Percentiles rank a stretch among this genome's conserved stretches.
Conservation (phyloP, 2,888 invertebrate species). For the Drosophila maculinotata region DNA sequence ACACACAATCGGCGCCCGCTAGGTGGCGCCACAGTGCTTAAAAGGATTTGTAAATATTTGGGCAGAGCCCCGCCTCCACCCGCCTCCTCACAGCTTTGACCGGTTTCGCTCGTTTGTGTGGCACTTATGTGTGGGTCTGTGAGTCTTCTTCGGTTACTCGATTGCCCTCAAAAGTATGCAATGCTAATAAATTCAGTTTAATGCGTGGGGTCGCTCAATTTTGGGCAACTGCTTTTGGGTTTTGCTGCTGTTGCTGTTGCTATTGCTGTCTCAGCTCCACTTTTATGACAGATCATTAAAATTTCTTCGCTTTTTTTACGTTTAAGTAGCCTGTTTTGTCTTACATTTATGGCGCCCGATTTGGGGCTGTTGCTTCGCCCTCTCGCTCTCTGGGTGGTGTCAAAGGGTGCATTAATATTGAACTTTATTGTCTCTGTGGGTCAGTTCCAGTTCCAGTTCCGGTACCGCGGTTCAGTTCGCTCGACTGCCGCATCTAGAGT, state of each 20-base stretch:
- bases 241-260: constrained; percentile 11
- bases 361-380: constrained; percentile 42
- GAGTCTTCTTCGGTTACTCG: constrained; percentile 63
- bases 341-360: constrained; percentile 72
- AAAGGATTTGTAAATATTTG: constrained; percentile 67
- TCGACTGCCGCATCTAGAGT: constrained; percentile 42
- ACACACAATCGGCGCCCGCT: constrained; percentile 50
- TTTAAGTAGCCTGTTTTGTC: constrained; percentile 77
- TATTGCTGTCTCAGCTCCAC: constrained; percentile 34
- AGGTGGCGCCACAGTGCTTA: constrained; percentile 74
- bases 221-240: constrained; percentile 13
- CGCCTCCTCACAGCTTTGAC: constrained; percentile 40
- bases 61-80: not conserved
- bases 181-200: constrained; percentile 78
- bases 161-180: constrained; percentile 79
- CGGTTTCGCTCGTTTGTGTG: constrained; percentile 1
- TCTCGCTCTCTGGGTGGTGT: constrained; percentile 40
- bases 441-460: constrained; percentile 51
- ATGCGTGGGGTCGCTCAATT: constrained; percentile 42
- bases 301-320: constrained; percentile 46
- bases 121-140: constrained; percentile 12
- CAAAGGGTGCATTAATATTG: constrained; percentile 80
- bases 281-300: constrained; percentile 81
- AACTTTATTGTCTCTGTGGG: constrained; percentile 75
- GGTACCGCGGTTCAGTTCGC: constrained; percentile 22